phyloP scores from a whole-genome alignment of 2,888 invertebrate species.

The Autographa gamma region DNA sequence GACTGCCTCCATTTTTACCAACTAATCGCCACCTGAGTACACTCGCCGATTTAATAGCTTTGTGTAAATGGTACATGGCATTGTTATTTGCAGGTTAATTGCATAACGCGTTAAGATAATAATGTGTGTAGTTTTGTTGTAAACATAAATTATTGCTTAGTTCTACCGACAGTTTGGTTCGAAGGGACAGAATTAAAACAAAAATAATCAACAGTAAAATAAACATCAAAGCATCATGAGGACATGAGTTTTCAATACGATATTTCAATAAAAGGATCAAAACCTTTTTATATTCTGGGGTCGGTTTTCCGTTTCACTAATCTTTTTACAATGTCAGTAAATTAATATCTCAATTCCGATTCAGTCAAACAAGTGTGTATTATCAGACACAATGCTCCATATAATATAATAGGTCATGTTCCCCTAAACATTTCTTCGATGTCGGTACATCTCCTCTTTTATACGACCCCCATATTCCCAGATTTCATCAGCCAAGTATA shows the following conservation, averaged over 20 bases:
- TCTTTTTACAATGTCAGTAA: background rate
- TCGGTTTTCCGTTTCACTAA: background rate
- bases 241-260: background rate
- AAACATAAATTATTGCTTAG: too few relatives aligned
- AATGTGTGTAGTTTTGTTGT: too few relatives aligned
- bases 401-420: slow-evolving; percentile 17
- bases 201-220: too few relatives aligned
- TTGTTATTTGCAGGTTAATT: background rate
- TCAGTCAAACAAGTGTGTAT: background rate
- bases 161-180: too few relatives aligned
- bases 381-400: slow-evolving; percentile 9
- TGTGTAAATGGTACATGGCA: background rate
- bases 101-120: background rate
- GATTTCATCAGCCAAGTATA: slow-evolving; percentile 50
- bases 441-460: slow-evolving; percentile 34
- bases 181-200: too few relatives aligned
- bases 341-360: background rate
- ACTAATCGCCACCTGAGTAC: slow-evolving; percentile 6
- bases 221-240: background rate
- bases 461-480: slow-evolving; percentile 35
- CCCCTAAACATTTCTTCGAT: slow-evolving; percentile 12
- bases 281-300: background rate
- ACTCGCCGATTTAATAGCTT: background rate
- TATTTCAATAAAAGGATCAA: slow-evolving; percentile 1
- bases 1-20: background rate